Percentiles rank a stretch among this genome's conserved stretches.
phyloP scores from a whole-genome alignment of 2,888 invertebrate species.

The Parascotia fuliginaria region DNA sequence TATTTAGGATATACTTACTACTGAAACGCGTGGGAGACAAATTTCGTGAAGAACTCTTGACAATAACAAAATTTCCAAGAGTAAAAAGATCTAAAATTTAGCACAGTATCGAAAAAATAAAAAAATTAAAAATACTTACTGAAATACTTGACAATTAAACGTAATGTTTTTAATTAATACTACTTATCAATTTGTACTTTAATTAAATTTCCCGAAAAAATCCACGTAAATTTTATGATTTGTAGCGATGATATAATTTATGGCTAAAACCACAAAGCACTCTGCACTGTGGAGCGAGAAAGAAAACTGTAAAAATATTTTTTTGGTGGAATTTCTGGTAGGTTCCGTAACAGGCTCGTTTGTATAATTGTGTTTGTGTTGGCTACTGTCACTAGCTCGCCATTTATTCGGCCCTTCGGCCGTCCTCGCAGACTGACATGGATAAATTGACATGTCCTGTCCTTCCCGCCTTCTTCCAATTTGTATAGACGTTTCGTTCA shows the following conservation, averaged over 20 bases:
- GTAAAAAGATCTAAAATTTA: too few species aligned
- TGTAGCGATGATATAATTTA: constrained; percentile 9
- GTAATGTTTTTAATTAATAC: background rate
- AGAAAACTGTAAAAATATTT: constrained; percentile 25
- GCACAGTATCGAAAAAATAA: too few species aligned
- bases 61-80: too few species aligned
- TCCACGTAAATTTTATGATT: background rate
- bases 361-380: constrained; percentile 52
- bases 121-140: background rate
- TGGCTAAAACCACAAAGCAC: constrained; percentile 18
- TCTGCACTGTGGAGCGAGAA: constrained; percentile 12
- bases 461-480: constrained; percentile 41
- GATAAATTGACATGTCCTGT: constrained; percentile 69
- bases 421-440: constrained; percentile 47
- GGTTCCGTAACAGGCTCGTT: constrained; percentile 41
- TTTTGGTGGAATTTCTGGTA: constrained; percentile 20
- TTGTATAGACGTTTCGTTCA: constrained; percentile 33
- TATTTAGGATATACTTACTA: too few species aligned
- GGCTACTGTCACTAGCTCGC: constrained; percentile 34
- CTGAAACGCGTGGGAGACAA: too few species aligned
- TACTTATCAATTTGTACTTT: background rate
- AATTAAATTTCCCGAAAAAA: background rate
- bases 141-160: background rate
- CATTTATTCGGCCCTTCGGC: constrained; percentile 48
- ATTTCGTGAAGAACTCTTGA: too few species aligned